Evolutionary conservation across 2,797 vertebrate genomes (phyloP).

Genomic region (Pygocentrus nattereri): DNA sequence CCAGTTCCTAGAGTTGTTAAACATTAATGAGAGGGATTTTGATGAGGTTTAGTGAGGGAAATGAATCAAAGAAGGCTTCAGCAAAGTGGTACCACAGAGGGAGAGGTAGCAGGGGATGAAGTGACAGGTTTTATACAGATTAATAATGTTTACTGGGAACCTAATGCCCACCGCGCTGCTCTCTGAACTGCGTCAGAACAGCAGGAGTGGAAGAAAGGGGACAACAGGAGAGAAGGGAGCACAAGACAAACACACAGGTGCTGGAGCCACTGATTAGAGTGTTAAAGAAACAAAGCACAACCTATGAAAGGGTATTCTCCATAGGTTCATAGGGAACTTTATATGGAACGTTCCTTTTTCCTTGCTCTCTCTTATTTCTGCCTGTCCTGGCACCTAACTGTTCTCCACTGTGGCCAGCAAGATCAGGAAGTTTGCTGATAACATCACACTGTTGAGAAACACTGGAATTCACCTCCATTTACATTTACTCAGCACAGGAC

Average conservation of each 20-base stretch:
- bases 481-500: neutral
- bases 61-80: constrained; percentile 23
- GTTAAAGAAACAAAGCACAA: neutral
- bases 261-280: neutral
- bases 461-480: constrained; percentile 16
- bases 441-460: constrained; percentile 35
- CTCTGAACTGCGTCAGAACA: constrained; percentile 30
- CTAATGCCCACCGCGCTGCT: constrained; percentile 53
- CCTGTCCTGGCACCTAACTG: neutral
- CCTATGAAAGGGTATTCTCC: neutral
- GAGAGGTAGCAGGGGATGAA: constrained; percentile 19
- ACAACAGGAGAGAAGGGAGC: neutral
- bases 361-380: neutral
- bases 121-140: constrained; percentile 56
- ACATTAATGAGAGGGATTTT: constrained; percentile 25
- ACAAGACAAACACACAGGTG: neutral
- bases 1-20: constrained; percentile 34
- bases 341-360: neutral
- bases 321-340: neutral
- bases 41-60: constrained; percentile 10
- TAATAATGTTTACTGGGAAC: constrained; percentile 64
- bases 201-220: neutral
- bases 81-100: constrained; percentile 17
- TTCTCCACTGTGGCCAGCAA: neutral
- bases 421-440: constrained; percentile 38